Evolutionary conservation across 2,113 vertebrate genomes (phyloP), one percentile per base, ranked within the genome.

Genomic region (Chinchilla lanigera): DNA sequence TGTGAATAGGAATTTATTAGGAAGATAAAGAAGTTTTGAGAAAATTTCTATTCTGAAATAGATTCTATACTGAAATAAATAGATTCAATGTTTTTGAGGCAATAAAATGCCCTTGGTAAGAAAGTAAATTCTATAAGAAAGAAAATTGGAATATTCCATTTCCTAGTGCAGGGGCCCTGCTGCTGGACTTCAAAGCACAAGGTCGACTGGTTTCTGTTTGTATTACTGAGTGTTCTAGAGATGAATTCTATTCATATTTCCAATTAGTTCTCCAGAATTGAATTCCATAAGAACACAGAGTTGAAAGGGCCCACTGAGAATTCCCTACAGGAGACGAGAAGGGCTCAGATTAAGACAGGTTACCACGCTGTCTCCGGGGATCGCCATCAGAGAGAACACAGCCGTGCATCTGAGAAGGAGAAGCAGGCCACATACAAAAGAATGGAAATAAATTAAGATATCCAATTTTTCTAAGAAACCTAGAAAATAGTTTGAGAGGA

Each of bases 381-480:
- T 35, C 30, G 20, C 54, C 52, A 67, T 28, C 38, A 41, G 54
- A 65, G 60, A 78, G 30, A 95, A 67, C 26, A 85, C 24, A 86
- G 52, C 82, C 50, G 86, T 28, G 16, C 28, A 82, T 26, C 14
- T 24, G 89, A 86, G 84, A 85, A 47, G 67, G 63, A 63, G 22
- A 52, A 82, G 93, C 0, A 86, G 41, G 13, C n/a, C 35, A 86
- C 7, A 33, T 65, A 73, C 8, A 38, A 82, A 86, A 19, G 56
- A 54, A 92, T 41, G 14, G 8, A 69, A 95, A 89, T 47, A 26
- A 60, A 89, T 94, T 94, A 71, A 89, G 54, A 65, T 41, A 75
- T 26, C 30, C 35, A 81, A 73, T 16, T 86, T 92, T 65, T 67
- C 7, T 81, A 56, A 54, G 7, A n/a, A 86, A 86, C 60, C 85